A percentile compares a stretch with the other conserved stretches of the same genome.
phyloP scores from a whole-genome alignment of 2,797 vertebrate species.

The Myotis findleyi region DNA sequence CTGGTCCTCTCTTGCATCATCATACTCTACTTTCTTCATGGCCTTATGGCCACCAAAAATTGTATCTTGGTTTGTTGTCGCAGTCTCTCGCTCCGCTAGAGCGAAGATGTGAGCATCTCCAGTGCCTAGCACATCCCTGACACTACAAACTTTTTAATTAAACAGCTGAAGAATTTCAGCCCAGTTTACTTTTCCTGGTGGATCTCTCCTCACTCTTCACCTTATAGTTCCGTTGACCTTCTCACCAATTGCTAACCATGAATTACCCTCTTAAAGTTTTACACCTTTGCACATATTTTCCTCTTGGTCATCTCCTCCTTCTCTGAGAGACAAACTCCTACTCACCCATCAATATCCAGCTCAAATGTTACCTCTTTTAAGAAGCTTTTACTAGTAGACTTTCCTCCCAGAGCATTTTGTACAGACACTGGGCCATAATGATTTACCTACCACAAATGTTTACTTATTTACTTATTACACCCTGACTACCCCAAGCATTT shows the following conservation, averaged over 20 bases:
- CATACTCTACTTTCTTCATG: background rate
- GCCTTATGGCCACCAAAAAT: background rate
- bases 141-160: background rate
- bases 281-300: background rate
- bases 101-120: background rate
- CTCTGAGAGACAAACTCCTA: slow-evolving; percentile 12
- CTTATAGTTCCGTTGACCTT: background rate
- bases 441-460: background rate
- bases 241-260: background rate
- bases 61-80: background rate
- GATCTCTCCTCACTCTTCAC: background rate
- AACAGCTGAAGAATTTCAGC: background rate
- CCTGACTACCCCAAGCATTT: background rate
- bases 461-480: background rate
- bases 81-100: background rate
- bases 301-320: background rate
- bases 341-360: background rate
- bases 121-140: background rate
- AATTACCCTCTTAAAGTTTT: background rate
- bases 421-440: background rate
- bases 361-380: background rate
- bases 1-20: fast-evolving
- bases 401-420: background rate
- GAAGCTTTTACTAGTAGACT: background rate
- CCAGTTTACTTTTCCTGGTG: background rate